phyloP scores from a whole-genome alignment of 2,797 vertebrate genomes.

The Nyctibius grandis region DNA sequence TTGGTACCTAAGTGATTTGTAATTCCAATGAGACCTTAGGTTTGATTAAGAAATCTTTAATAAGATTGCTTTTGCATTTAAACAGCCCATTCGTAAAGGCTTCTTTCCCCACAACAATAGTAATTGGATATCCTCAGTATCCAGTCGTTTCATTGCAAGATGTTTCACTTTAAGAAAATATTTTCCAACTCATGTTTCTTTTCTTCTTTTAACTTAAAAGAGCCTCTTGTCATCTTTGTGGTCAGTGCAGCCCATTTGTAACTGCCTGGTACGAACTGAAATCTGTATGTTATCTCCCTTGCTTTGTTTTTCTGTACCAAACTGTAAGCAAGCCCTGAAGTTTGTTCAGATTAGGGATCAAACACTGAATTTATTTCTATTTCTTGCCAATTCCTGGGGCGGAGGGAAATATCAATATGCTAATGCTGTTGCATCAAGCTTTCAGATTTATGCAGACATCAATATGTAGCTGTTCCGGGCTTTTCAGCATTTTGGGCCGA shows the following conservation, averaged over 20 bases:
- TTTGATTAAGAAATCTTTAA: constrained; percentile 24
- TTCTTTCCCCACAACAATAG: not conserved
- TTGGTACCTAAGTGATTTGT: not conserved
- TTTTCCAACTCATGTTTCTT: not conserved
- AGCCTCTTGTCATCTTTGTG: not conserved
- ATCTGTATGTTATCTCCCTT: not conserved
- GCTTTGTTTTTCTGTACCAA: constrained; percentile 24
- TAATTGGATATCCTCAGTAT: not conserved
- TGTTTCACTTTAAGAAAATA: not conserved
- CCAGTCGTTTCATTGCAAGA: not conserved
- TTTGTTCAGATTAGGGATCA: constrained; percentile 51
- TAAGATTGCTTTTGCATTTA: constrained; percentile 8
- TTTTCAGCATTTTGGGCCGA: constrained; percentile 26
- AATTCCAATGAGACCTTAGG: not conserved
- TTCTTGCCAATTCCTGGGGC: not conserved
- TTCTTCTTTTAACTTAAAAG: constrained; percentile 31
- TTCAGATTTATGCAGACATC: constrained; percentile 38
- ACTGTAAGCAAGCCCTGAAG: constrained; percentile 27
- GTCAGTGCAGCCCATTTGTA: constrained; percentile 27
- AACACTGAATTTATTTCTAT: constrained; percentile 41
- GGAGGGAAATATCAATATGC: not conserved
- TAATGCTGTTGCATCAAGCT: not conserved
- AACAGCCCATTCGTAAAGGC: not conserved
- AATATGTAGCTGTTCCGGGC: not conserved
- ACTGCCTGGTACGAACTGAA: not conserved